phyloP scores from a whole-genome alignment of 2,888 invertebrate species.

The Drosophila meridiana region DNA sequence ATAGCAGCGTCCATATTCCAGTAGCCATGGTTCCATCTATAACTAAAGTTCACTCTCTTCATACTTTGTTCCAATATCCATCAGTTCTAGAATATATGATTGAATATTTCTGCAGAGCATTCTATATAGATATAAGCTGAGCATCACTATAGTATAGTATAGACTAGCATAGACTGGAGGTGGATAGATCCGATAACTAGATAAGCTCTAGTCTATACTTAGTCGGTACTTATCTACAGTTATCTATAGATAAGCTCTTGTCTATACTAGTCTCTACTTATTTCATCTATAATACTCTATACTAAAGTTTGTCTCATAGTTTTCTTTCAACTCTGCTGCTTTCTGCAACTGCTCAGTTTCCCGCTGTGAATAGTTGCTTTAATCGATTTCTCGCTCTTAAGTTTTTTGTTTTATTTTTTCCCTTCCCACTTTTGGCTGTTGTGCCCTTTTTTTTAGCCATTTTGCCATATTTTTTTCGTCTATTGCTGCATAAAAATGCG shows the following conservation, averaged over 20 bases:
- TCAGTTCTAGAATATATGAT: background rate
- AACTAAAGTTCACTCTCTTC: background rate
- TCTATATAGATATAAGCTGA: too few species aligned
- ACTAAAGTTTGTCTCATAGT: too few species aligned
- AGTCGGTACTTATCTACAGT: too few species aligned
- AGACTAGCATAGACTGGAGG: too few species aligned
- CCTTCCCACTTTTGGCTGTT: constrained; percentile 51
- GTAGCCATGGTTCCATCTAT: too few species aligned
- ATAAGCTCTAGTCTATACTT: too few species aligned
- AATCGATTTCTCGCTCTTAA: constrained; percentile 35
- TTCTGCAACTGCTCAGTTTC: background rate
- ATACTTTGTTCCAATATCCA: background rate
- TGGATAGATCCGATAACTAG: too few species aligned
- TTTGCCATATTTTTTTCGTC: constrained; percentile 31
- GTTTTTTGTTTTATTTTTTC: constrained; percentile 17
- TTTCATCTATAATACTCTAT: too few species aligned
- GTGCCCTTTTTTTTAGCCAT: constrained; percentile 62
- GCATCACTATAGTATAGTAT: too few species aligned
- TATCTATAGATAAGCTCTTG: too few species aligned
- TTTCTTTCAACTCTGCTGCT: background rate
- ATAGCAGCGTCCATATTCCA: background rate
- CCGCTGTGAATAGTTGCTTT: constrained; percentile 20
- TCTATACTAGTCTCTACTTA: too few species aligned
- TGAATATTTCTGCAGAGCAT: background rate
- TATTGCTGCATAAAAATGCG: constrained; percentile 68